Percentiles rank a stretch among this genome's conserved stretches.
Conservation (phyloP, 2,797 vertebrate genomes). For the Coilia nasus region DNA sequence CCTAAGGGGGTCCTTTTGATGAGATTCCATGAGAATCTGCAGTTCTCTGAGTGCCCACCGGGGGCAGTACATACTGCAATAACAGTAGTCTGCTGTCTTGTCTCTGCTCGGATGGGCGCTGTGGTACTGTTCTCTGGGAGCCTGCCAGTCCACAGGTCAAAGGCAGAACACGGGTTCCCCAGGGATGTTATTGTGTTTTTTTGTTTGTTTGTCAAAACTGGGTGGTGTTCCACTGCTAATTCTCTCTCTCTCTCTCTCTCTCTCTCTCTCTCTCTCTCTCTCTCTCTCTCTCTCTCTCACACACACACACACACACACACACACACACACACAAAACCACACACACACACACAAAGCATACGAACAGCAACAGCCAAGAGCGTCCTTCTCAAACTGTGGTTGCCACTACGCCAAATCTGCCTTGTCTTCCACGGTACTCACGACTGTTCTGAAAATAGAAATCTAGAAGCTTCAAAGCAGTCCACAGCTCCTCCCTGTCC, state of each 20-base stretch:
- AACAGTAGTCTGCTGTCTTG: conserved; percentile 1
- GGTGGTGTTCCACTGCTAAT: conserved; percentile 13
- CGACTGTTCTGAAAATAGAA: conserved; percentile 73
- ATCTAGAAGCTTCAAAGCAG: conserved; percentile 28
- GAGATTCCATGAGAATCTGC: background rate
- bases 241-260: conserved; percentile 1
- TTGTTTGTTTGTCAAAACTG: conserved; percentile 25
- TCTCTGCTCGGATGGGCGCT: background rate
- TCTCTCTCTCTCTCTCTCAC: background rate
- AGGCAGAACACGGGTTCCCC: background rate
- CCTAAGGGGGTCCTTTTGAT: background rate
- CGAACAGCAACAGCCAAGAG: conserved; percentile 50
- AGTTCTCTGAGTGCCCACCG: background rate
- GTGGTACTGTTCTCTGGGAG: conserved; percentile 4
- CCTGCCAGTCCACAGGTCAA: conserved; percentile 25
- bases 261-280: background rate
- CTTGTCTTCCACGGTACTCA: conserved; percentile 70
- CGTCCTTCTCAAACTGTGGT: conserved; percentile 1
- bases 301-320: background rate
- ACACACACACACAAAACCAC: conserved; percentile 33
- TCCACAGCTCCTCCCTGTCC: conserved; percentile 24
- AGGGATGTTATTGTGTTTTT: conserved; percentile 32
- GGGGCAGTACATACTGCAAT: conserved; percentile 1
- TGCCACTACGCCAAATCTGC: conserved; percentile 58
- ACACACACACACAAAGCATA: conserved; percentile 42